Base-by-base conservation (phyloP, 2,888 invertebrate species). In the Tetrapedia diversipes region DNA sequence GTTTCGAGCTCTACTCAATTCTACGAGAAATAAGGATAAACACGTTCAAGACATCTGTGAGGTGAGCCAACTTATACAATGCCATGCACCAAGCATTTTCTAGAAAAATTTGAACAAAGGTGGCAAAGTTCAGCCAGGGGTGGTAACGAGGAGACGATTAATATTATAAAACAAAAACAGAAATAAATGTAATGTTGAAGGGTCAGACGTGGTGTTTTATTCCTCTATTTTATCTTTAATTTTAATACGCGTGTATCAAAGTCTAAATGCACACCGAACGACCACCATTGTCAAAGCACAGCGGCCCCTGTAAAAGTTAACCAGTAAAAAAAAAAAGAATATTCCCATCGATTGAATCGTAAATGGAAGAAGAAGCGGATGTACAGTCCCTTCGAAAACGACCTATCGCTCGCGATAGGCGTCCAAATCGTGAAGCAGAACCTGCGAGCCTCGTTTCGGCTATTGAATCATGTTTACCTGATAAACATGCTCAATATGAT, bases 391-490 rank as follows among this genome's bases (percentile, higher is more conserved):
- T 59, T 81, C 72, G 69, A 70, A 71, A 75, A 61, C 56, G 54
- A 69, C 66, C 66, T 69, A 67, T 70, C 67, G 47, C 39, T 34
- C 47, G 32, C 59, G 79, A 81, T 68, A 77, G 66, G 53, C 64
- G 59, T 69, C 49, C 57, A 71, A 77, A 61, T 14, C 59, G 43
- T 54, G 49, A 69, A 41, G 70, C 61, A 60, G 45, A 71, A 61
- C 45, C 59, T n/a, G 60, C 47, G 19, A 47, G 34, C 53, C 68
- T 79, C 71, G 71, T 78, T 79, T 77, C 76, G 70, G 77, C 67
- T 77, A 87, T 87, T 86, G 83, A 86, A 85, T 85, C 82, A 81
- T 83, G 83, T 87, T 87, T 87, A 87, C 86, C 34, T 82, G 37
- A 86, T 86, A 87, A 87, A 87, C 87, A 82, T 70, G 83, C 80